phyloP scores from a whole-genome alignment of 2,797 vertebrate species.

The Dermochelys coriacea region DNA sequence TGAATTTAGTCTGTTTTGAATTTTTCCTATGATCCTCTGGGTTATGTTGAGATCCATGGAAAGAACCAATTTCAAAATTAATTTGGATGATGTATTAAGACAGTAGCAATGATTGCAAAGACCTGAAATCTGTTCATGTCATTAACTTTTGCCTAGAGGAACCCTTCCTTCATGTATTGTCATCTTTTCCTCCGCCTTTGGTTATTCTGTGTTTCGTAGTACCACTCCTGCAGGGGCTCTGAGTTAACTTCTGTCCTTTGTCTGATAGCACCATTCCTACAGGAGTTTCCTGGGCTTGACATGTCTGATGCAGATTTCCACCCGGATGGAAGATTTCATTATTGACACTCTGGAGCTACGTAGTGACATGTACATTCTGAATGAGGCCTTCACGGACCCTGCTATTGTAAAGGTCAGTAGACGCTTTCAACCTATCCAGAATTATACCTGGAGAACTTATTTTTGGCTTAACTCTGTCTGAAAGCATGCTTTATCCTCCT shows the following conservation, averaged over 20 bases:
- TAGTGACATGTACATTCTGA: conserved; percentile 92
- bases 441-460: not conserved
- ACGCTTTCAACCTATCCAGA: not conserved
- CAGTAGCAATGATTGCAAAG: not conserved
- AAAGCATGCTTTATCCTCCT: not conserved
- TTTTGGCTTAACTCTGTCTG: not conserved
- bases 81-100: not conserved
- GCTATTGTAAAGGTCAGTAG: conserved; percentile 91
- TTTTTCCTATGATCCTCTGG: rapidly evolving
- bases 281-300: conserved; percentile 95
- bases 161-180: not conserved
- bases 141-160: not conserved
- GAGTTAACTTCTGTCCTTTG: not conserved
- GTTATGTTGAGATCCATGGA: not conserved
- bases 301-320: conserved; percentile 96
- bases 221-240: not conserved
- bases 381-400: conserved; percentile 94
- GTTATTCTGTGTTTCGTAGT: not conserved
- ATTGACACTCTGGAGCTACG: conserved; percentile 92
- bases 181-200: not conserved
- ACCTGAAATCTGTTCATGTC: not conserved
- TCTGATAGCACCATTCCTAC: conserved; percentile 94
- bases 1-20: not conserved
- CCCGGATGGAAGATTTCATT: conserved; percentile 93
- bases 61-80: not conserved